phyloP scores from a whole-genome alignment of 2,888 invertebrate species.

The Cerceris rybyensis region DNA sequence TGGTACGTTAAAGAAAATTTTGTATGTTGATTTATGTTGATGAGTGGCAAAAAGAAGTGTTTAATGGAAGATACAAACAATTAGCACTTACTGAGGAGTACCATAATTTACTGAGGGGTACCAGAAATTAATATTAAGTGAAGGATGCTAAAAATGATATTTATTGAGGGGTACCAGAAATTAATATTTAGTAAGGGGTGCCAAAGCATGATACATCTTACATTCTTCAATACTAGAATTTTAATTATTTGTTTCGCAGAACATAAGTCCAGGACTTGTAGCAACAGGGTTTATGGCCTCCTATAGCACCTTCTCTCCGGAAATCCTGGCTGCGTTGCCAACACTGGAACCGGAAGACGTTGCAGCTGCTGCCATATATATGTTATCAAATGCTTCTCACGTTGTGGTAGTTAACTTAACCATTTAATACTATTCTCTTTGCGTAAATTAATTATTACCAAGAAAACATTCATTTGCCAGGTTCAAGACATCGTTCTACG shows the following conservation, averaged over 20 bases:
- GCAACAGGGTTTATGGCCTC: conserved; percentile 83
- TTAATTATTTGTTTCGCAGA: conserved; percentile 79
- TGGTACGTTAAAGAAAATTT: too few relatives aligned
- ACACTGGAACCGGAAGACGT: conserved; percentile 84
- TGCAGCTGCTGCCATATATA: conserved; percentile 85
- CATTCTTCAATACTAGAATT: too few relatives aligned
- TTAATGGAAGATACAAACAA: background rate
- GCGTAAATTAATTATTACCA: background rate
- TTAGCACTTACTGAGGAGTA: too few relatives aligned
- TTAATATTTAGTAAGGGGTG: too few relatives aligned
- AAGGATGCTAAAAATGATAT: too few relatives aligned
- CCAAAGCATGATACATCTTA: too few relatives aligned
- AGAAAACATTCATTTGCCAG: conserved; percentile 45
- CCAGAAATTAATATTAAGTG: too few relatives aligned
- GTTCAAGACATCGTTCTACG: conserved; percentile 73
- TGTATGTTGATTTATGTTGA: background rate
- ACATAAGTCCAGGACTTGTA: conserved; percentile 86
- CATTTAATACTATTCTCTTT: background rate
- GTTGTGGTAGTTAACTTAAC: conserved; percentile 82
- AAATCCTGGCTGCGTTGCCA: conserved; percentile 78
- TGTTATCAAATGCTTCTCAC: conserved; percentile 85
- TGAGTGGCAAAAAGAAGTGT: background rate
- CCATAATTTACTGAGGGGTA: too few relatives aligned
- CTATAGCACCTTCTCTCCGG: conserved; percentile 69
- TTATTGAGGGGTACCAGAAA: too few relatives aligned